These are phyloP conservation scores for Thyatira batis DNA, from an alignment of 2,888 invertebrate genomes.

Conservation along the genomic window DNA sequence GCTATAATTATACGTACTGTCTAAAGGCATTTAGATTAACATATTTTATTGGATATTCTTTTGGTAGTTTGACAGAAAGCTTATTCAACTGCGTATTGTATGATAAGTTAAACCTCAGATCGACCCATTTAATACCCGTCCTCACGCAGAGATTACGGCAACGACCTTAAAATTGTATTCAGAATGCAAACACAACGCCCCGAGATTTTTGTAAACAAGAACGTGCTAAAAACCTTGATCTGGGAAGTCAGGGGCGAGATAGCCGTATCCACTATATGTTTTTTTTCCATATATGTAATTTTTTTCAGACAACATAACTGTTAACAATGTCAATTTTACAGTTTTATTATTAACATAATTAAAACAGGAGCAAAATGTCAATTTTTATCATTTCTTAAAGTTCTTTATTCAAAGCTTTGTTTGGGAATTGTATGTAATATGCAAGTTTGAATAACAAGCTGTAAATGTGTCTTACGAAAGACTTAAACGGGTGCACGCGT, in stretches of 20 bases:
- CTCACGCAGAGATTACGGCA: slow-evolving; percentile 36
- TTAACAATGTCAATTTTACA: no score
- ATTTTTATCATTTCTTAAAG: no score
- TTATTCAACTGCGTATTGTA: background rate
- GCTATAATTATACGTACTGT: background rate
- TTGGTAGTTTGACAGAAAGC: background rate
- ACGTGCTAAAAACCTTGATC: slow-evolving; percentile 55
- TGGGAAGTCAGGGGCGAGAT: slow-evolving; percentile 42
- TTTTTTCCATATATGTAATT: background rate
- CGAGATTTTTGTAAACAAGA: slow-evolving; percentile 46
- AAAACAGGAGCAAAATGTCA: no score
- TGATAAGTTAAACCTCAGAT: slow-evolving; percentile 16
- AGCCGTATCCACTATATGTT: background rate
- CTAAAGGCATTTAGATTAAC: background rate
- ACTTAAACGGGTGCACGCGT: background rate
- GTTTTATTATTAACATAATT: no score
- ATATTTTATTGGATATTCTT: background rate
- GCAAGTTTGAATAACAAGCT: background rate
- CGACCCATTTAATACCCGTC: slow-evolving; percentile 44
- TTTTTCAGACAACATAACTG: no score
- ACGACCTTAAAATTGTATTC: slow-evolving; percentile 60
- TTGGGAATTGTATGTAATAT: no score
- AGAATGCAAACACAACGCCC: slow-evolving; percentile 44
- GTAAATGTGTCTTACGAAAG: background rate
- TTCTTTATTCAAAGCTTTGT: no score